phyloP scores from a whole-genome alignment of 2,113 vertebrate species.

The Erythrocebus patas region DNA sequence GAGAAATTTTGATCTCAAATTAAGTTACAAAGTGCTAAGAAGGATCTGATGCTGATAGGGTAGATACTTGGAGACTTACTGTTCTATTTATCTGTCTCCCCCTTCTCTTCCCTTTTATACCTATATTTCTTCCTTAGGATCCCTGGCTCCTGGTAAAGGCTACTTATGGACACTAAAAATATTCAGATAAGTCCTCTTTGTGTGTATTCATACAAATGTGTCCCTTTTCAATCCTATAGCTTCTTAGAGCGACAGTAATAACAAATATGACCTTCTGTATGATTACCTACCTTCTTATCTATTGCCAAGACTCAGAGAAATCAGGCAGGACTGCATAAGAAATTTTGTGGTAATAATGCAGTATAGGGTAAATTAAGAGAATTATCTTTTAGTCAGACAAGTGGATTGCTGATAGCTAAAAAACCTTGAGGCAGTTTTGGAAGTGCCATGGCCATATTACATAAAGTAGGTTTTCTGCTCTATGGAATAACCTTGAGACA shows the following conservation, averaged over 20 bases:
- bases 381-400: neutral
- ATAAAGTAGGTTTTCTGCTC: neutral
- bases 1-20: neutral
- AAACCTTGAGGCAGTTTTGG: neutral
- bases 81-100: neutral
- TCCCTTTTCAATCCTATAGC: neutral
- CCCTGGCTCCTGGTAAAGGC: neutral
- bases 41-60: neutral
- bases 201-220: neutral
- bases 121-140: neutral
- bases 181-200: neutral
- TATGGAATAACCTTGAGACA: neutral
- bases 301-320: neutral
- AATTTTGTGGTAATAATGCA: neutral
- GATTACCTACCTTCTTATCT: neutral
- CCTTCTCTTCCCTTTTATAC: neutral
- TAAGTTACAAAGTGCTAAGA: neutral
- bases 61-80: neutral
- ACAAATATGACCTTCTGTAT: neutral
- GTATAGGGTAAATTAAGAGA: neutral
- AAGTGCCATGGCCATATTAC: neutral
- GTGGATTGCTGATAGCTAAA: neutral
- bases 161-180: neutral
- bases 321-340: neutral
- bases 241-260: neutral